phyloP scores from a whole-genome alignment of 2,888 invertebrate species.

The Athalia cordata region DNA sequence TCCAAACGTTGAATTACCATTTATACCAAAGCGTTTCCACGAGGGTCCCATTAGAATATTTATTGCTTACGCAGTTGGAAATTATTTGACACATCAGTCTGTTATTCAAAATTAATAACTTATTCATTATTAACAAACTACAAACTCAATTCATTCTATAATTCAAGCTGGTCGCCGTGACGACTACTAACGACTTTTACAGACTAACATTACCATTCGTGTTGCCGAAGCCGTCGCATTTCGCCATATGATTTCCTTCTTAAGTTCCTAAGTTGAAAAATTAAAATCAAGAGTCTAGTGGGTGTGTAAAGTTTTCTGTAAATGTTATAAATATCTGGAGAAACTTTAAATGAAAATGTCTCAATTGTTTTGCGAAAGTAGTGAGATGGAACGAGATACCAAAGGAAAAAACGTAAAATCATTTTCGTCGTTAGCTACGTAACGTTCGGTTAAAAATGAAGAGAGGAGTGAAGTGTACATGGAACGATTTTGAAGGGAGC shows the following conservation, averaged over 20 bases:
- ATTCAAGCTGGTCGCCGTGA: slow-evolving; percentile 25
- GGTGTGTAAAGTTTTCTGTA: neutral
- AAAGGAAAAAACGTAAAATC: slow-evolving; percentile 17
- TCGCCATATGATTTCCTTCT: neutral
- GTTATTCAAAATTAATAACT: slow-evolving; percentile 40
- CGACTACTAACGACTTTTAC: slow-evolving; percentile 30
- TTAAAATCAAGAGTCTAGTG: neutral
- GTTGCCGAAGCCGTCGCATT: neutral
- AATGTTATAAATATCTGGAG: neutral
- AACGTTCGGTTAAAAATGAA: slow-evolving; percentile 23
- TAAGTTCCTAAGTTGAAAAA: neutral
- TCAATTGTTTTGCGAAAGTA: slow-evolving; percentile 24
- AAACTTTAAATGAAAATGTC: neutral
- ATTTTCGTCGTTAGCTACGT: slow-evolving; percentile 34
- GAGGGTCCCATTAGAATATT: slow-evolving; percentile 42
- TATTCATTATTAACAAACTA: slow-evolving; percentile 30
- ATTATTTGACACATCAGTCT: slow-evolving; percentile 37
- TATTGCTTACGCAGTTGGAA: slow-evolving; percentile 40
- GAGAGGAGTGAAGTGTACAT: slow-evolving; percentile 14
- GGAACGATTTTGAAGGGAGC: slow-evolving; percentile 59
- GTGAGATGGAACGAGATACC: slow-evolving; percentile 4
- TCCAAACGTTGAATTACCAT: slow-evolving; percentile 40
- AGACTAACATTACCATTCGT: slow-evolving; percentile 23
- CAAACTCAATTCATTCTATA: slow-evolving; percentile 40
- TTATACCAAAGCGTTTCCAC: slow-evolving; percentile 40